A percentile compares a stretch with the other conserved stretches of the same genome.
Conservation (phyloP, 2,888 invertebrate genomes). For the Nezara viridula region DNA sequence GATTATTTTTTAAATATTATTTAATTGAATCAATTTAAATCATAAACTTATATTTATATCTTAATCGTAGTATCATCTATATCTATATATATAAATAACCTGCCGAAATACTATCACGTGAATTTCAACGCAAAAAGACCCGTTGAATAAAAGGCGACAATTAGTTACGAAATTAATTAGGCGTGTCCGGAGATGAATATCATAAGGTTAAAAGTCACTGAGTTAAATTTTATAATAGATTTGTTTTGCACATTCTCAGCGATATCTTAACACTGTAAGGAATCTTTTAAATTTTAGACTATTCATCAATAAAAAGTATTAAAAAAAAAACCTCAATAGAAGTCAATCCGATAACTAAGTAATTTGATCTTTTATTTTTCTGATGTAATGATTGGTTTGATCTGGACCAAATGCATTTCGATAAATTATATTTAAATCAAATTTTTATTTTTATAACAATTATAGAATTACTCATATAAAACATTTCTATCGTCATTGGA, state of each 20-base stretch:
- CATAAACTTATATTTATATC: background rate
- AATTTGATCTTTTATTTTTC: background rate
- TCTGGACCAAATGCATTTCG: background rate
- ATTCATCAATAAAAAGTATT: background rate
- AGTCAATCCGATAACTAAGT: background rate
- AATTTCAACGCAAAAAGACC: background rate
- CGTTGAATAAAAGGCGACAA: background rate
- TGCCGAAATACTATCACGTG: background rate
- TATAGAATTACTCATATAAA: too few species aligned
- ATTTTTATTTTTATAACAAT: too few species aligned
- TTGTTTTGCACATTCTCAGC: background rate
- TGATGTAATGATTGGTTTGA: background rate
- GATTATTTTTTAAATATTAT: background rate
- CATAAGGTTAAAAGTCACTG: constrained; percentile 6
- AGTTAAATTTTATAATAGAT: constrained; percentile 6
- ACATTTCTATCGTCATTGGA: too few species aligned
- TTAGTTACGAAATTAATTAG: background rate
- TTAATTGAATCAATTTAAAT: background rate
- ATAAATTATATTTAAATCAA: background rate
- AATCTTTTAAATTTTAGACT: background rate
- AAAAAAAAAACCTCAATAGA: background rate
- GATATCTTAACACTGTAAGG: background rate
- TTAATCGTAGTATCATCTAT: background rate
- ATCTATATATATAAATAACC: background rate
- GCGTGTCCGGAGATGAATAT: background rate